Evolutionary conservation across 35 echinoderm and acorn worm species (phyloP), one percentile per base, ranked within the genome.

Genomic region (Apostichopus parvimensis): DNA sequence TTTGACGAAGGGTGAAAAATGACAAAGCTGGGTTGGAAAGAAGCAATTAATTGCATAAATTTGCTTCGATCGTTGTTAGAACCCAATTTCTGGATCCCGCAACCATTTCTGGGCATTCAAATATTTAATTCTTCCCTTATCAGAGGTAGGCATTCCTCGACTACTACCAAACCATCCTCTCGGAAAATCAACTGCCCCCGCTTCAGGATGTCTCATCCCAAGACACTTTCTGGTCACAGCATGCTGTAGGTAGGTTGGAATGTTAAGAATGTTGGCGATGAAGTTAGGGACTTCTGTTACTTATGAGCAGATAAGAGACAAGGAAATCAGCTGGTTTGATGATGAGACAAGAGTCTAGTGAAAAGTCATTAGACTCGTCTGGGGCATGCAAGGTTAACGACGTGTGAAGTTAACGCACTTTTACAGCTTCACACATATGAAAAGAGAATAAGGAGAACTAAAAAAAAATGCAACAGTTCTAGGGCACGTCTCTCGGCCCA

Each of bases 221-320:
- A 88, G 86, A 88, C 86, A 88, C 86, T 88, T 45, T 88, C 86
- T 88, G 86, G 68, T 88, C 86, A 88, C 62, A 88, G 86, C 86
- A 73, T 88, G 86, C 68, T 54, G 64, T 68, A 66, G 86, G 57
- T 73, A 72, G 86, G 61, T 57, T 66, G 86, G 86, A 72, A 88
- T 88, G 18, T 34, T 23, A 45, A 64, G 86, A 88, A 88, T 88
- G 86, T 72, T 52, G 61, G 64, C 86, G 54, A 88, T 88, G 86
- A 64, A 84, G 55, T 84, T 75, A 18, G 81, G 56, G 81, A 58
- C 81, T 84, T 55, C n/a, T 75, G 11, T 68, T 59, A 59, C 81
- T 59, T 84, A 84, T 84, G 81, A 84, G 56, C 54, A 84, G 81
- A 84, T 84, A 84, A 84, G 81, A 84, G 81, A 84, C 81, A 59